These are phyloP conservation scores for Suillia variegata DNA, from an alignment of 2,888 invertebrate species.

Conservation along the genomic window DNA sequence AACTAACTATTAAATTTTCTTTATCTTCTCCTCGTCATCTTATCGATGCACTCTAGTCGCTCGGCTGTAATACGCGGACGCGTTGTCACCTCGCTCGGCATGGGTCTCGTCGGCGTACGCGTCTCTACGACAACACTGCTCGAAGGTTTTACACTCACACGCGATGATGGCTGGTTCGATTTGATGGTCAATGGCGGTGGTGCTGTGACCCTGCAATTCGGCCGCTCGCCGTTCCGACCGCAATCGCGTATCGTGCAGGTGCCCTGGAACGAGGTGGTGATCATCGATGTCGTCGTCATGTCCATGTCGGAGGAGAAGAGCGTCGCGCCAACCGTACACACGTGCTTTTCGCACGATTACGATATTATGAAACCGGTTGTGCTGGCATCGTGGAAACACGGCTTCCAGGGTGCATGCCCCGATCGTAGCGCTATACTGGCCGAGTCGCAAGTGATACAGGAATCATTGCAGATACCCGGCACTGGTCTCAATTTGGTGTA, in stretches of 20 bases:
- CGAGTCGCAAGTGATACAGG: constrained; percentile 93
- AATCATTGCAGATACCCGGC: constrained; percentile 91
- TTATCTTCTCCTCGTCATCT: constrained; percentile 32
- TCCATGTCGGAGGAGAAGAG: constrained; percentile 81
- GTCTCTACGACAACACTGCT: constrained; percentile 93
- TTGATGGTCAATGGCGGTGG: constrained; percentile 99
- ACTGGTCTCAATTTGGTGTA: constrained; percentile 95
- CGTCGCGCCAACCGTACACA: constrained; percentile 70
- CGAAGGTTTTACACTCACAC: constrained; percentile 93
- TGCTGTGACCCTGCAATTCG: constrained; percentile 93
- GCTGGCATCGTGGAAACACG: constrained; percentile 92
- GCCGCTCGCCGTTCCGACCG: constrained; percentile 86
- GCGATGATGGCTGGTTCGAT: constrained; percentile 96
- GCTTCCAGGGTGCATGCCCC: constrained; percentile 93
- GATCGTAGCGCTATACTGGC: constrained; percentile 88
- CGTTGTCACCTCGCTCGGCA: constrained; percentile 88
- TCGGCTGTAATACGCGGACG: constrained; percentile 96
- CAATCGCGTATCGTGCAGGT: constrained; percentile 88
- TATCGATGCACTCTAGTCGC: constrained; percentile 70
- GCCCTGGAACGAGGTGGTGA: constrained; percentile 98
- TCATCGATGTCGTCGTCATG: constrained; percentile 86
- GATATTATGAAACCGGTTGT: constrained; percentile 93
- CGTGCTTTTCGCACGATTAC: constrained; percentile 87
- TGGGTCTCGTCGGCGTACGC: constrained; percentile 93
- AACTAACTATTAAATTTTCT: background rate